Percentiles rank a stretch among this genome's conserved stretches.
These are phyloP conservation scores for Sycophila sp. DNA, from an alignment of 1,140 invertebrate species.

Conservation along the genomic window DNA sequence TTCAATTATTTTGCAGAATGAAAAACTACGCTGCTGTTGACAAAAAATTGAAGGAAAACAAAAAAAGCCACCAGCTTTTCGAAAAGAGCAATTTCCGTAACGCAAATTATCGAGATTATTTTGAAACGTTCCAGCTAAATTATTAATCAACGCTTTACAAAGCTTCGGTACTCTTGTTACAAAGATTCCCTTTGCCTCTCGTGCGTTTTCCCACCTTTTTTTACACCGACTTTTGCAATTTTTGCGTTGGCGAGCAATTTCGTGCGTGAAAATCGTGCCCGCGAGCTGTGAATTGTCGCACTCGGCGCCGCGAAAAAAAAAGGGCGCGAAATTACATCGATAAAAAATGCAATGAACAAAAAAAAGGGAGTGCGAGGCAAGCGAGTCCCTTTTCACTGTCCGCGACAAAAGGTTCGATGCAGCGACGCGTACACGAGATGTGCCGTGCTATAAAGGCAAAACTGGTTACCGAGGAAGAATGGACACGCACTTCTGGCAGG, in stretches of 20 bases:
- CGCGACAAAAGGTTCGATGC: constrained; percentile 36
- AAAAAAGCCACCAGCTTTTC: too few species aligned
- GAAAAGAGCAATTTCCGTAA: constrained; percentile 22
- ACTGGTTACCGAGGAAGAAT: constrained; percentile 25
- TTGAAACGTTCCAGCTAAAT: constrained; percentile 41
- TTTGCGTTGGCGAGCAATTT: constrained; percentile 41
- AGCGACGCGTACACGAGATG: constrained; percentile 16
- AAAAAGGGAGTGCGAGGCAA: constrained; percentile 19
- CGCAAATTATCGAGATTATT: too few species aligned
- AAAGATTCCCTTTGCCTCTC: neutral
- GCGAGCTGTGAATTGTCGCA: constrained; percentile 49
- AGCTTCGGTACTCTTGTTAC: constrained; percentile 13
- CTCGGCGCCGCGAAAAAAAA: neutral
- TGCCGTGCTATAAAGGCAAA: constrained; percentile 22
- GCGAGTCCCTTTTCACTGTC: constrained; percentile 15
- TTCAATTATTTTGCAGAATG: too few species aligned
- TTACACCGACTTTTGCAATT: constrained; percentile 31
- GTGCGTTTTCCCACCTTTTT: constrained; percentile 29
- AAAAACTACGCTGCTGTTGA: too few species aligned
- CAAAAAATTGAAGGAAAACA: too few species aligned
- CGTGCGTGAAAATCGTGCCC: constrained; percentile 34
- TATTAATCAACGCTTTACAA: constrained; percentile 50
- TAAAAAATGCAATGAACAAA: constrained; percentile 41
- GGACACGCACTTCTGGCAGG: constrained; percentile 16
- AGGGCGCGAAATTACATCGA: constrained; percentile 33